Conservation (phyloP, 2,797 vertebrate species). For the Nannoperca australis region DNA sequence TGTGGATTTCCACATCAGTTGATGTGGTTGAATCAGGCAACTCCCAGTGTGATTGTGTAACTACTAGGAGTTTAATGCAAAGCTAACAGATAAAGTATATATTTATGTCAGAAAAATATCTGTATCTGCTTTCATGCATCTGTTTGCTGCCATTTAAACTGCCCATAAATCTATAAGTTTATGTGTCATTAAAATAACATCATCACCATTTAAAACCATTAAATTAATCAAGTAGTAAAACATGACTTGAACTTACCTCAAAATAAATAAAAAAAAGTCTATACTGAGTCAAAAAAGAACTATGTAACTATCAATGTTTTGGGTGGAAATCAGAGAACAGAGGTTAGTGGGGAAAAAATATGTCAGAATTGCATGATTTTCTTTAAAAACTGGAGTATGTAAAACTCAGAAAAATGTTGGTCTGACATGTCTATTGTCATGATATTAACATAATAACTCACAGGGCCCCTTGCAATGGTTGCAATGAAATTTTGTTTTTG, state of each 20-base stretch:
- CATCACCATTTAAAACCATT: neutral
- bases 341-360: neutral
- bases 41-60: constrained; percentile 3
- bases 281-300: neutral
- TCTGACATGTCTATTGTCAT: neutral
- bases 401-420: neutral
- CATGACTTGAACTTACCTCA: neutral
- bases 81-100: neutral
- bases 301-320: neutral
- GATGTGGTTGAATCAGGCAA: constrained; percentile 4
- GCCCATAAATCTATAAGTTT: neutral
- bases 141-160: neutral
- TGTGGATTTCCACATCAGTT: neutral
- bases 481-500: too few species aligned
- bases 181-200: neutral
- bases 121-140: neutral
- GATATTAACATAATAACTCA: neutral
- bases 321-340: neutral
- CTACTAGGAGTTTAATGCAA: neutral
- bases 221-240: neutral
- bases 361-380: neutral
- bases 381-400: neutral
- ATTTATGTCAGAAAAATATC: neutral
- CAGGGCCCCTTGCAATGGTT: too few species aligned
- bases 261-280: too few species aligned